These are phyloP conservation scores for Coelopa frigida DNA, from an alignment of 1,140 invertebrate genomes.

Conservation along the genomic window DNA sequence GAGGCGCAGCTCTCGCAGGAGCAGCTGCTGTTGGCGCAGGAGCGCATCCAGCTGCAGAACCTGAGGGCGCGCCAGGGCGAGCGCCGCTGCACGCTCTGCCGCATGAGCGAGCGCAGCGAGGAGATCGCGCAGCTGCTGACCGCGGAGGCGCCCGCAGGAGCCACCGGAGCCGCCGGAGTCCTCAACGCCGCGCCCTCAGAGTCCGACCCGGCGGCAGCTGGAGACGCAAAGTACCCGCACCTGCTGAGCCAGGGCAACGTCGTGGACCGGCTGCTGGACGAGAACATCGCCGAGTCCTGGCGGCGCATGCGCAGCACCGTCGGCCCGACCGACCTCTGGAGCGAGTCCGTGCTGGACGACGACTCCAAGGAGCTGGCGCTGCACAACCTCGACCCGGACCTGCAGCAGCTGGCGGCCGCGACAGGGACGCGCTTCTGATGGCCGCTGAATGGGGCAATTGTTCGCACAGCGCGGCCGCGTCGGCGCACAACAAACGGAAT, in stretches of 20 bases:
- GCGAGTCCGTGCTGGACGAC: slow-evolving; percentile 27
- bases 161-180: too few species aligned
- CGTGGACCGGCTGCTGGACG: slow-evolving; percentile 37
- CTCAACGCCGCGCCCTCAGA: too few species aligned
- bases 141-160: too few species aligned
- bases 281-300: slow-evolving; percentile 36
- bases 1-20: slow-evolving; percentile 38
- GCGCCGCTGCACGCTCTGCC: slow-evolving; percentile 34
- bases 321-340: slow-evolving; percentile 17
- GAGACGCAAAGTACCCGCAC: background rate
- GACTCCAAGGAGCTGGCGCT: slow-evolving; percentile 33
- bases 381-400: too few species aligned
- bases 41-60: slow-evolving; percentile 33
- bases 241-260: slow-evolving; percentile 19
- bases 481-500: too few species aligned
- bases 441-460: too few species aligned
- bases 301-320: slow-evolving; percentile 21
- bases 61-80: slow-evolving; percentile 23
- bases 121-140: slow-evolving; percentile 10
- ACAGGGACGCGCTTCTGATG: too few species aligned
- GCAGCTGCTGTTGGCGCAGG: slow-evolving; percentile 30
- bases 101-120: slow-evolving; percentile 28
- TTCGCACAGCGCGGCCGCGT: too few species aligned
- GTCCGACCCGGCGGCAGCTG: background rate
- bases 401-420: too few species aligned